phyloP scores from a whole-genome alignment of 2,888 invertebrate species.

The Amiota mariae region DNA sequence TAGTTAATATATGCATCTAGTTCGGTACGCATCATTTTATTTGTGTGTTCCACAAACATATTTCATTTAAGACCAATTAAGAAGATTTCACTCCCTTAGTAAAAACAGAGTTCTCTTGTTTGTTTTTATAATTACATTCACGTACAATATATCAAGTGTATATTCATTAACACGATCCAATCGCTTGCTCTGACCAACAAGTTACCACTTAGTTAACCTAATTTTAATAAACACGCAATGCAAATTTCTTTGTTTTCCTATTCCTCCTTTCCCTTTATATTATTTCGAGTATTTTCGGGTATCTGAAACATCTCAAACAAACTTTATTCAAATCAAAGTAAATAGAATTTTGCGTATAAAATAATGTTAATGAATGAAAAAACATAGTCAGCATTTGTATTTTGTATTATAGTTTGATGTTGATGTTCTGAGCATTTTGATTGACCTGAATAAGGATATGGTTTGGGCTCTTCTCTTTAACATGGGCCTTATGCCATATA shows the following conservation, averaged over 20 bases:
- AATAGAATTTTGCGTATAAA: not conserved
- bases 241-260: not conserved
- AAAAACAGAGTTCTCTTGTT: conserved; percentile 18
- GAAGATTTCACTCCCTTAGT: not conserved
- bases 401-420: too few relatives aligned
- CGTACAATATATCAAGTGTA: conserved; percentile 40
- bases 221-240: conserved; percentile 57
- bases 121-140: conserved; percentile 30
- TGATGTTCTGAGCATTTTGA: too few relatives aligned
- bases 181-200: conserved; percentile 46
- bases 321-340: not conserved
- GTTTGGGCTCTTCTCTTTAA: not conserved
- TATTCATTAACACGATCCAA: conserved; percentile 48
- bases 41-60: too few relatives aligned
- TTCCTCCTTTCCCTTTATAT: not conserved
- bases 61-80: too few relatives aligned
- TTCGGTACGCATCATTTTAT: not conserved
- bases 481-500: not conserved
- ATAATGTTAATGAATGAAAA: conserved; percentile 6
- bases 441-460: not conserved
- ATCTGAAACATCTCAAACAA: not conserved
- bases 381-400: too few relatives aligned
- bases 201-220: conserved; percentile 63
- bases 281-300: conserved; percentile 2
- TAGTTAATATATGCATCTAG: conserved; percentile 32